Evolutionary conservation across 2,888 invertebrate genomes (phyloP).

Genomic region (Trichogramma evanescens): DNA sequence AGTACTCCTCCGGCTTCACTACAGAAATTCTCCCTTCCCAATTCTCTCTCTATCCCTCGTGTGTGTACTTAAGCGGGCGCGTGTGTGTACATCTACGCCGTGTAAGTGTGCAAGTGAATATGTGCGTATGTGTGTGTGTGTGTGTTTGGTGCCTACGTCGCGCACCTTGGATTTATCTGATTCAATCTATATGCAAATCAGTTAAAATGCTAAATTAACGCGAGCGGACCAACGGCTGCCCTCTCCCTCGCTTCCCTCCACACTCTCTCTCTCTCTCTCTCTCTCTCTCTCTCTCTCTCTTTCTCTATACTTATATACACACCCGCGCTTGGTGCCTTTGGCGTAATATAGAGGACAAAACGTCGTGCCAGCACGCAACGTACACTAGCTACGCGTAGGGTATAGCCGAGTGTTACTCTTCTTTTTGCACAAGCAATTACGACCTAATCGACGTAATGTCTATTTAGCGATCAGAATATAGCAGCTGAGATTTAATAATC

Average conservation of each 20-base stretch:
- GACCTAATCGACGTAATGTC: slow-evolving; percentile 40
- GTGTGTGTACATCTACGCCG: too few relatives aligned
- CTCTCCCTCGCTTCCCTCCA: not conserved
- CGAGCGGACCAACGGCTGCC: slow-evolving; percentile 24
- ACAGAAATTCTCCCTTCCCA: not conserved
- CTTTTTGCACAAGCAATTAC: slow-evolving; percentile 33
- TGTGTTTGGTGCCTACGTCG: not conserved
- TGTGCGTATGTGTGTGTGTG: too few relatives aligned
- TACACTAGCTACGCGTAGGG: too few relatives aligned
- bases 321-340: slow-evolving; percentile 1
- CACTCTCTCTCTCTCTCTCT: too few relatives aligned
- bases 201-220: slow-evolving; percentile 43
- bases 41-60: slow-evolving; percentile 6
- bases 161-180: slow-evolving; percentile 35
- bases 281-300: too few relatives aligned
- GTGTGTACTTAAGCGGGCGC: not conserved
- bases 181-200: slow-evolving; percentile 44
- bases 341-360: slow-evolving; percentile 2
- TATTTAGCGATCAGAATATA: slow-evolving; percentile 38
- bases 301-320: slow-evolving; percentile 22
- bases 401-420: too few relatives aligned
- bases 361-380: not conserved
- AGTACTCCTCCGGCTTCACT: too few relatives aligned
- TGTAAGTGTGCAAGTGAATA: too few relatives aligned
- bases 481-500: slow-evolving; percentile 41